Evolutionary conservation across 2,113 vertebrate genomes (phyloP), one percentile per base, ranked within the genome.

Genomic region (Morphnarchus princeps): DNA sequence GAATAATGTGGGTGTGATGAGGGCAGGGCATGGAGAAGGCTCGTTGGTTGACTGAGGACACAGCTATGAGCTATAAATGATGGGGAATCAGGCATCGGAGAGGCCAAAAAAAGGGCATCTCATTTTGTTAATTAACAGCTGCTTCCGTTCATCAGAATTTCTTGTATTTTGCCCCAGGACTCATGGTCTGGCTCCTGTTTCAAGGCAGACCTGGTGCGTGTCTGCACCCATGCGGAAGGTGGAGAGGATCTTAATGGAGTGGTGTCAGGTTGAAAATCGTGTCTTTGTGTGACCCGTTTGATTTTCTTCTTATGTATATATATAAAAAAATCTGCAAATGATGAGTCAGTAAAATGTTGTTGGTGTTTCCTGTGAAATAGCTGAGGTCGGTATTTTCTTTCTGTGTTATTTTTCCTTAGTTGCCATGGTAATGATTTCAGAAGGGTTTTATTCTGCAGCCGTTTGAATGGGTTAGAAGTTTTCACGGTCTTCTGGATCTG

Each of bases 331-430:
- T 94, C 73, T 88, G 92, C 73, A 91, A 96, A 85, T 97, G 97
- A 97, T 97, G 97, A 97, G 87, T 97, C 97, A 97, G 95, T 93
- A 97, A 97, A 97, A 97, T 26, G 14, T n/a, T 95, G 79, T 21
- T 93, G 87, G 94, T 97, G 89, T 94, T 97, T 97, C 95, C 97
- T 97, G 93, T 90, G 96, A 96, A 98, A 95, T 84, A 97, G 96
- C 95, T 98, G 94, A 97, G 88, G 93, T 96, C 1, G 65, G 90
- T 95, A 50, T 95, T 96, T 96, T 95, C 78, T 84, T 94, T 96
- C 94, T 93, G 72, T 93, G 93, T 92, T 92, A 96, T 97, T 91
- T 96, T 95, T 89, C 91, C 83, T 90, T 89, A 19, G 96, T 98
- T 98, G 89, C 96, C 93, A 98, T 97, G 96, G 97, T 59, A 95